Percentiles rank a stretch among this genome's conserved stretches.
phyloP scores from a whole-genome alignment of 1,140 invertebrate species.

The Plutomurus gul region DNA sequence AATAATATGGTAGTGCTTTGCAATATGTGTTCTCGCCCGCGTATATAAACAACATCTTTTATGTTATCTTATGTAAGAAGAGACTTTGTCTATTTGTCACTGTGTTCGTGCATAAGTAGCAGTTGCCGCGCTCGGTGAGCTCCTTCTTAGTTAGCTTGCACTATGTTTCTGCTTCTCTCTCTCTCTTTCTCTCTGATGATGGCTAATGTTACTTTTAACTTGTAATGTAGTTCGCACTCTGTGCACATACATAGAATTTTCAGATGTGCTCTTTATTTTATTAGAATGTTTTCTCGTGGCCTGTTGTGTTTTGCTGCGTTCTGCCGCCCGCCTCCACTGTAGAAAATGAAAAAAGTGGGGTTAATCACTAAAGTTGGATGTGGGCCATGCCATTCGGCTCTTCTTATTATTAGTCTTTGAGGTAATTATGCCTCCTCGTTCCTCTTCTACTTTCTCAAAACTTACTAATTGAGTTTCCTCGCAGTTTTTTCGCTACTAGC shows the following conservation, averaged over 20 bases:
- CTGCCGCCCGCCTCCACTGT: background rate
- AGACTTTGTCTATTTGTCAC: background rate
- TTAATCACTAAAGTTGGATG: conserved; percentile 25
- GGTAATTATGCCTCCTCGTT: conserved; percentile 15
- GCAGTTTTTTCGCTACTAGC: background rate
- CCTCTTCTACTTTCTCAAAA: background rate
- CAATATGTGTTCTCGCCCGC: background rate
- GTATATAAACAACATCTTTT: conserved; percentile 3
- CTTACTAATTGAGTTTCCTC: conserved; percentile 3
- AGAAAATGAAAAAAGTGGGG: conserved; percentile 17
- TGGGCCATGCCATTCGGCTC: background rate
- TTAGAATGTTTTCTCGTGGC: background rate
- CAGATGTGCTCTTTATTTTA: conserved; percentile 1
- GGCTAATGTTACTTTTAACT: background rate
- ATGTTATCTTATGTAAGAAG: background rate
- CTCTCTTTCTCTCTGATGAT: background rate
- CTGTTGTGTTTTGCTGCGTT: background rate
- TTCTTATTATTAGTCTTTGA: conserved; percentile 4
- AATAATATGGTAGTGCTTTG: conserved; percentile 1
- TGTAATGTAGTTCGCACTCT: background rate
- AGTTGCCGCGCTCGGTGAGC: background rate
- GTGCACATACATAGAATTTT: background rate
- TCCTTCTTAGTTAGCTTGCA: background rate
- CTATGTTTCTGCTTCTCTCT: too few species aligned
- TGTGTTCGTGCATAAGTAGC: background rate